These are phyloP conservation scores for Nannobrachium achirus DNA, from an alignment of 2,113 vertebrate species.

Conservation along the genomic window DNA sequence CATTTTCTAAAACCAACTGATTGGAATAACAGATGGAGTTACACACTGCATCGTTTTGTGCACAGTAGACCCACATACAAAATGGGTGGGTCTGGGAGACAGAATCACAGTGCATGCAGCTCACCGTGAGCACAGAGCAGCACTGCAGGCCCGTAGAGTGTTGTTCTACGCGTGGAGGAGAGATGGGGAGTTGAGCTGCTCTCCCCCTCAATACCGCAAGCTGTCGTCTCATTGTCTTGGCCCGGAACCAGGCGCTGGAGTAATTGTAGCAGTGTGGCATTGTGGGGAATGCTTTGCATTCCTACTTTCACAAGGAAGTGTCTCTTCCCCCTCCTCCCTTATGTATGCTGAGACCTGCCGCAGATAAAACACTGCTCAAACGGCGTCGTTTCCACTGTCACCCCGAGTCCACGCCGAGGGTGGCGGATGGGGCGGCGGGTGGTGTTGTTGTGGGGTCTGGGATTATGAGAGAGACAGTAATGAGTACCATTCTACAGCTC, in stretches of 20 bases:
- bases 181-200: constrained; percentile 52
- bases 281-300: constrained; percentile 79
- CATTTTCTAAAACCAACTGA: constrained; percentile 42
- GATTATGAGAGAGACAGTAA: constrained; percentile 18
- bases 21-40: constrained; percentile 42
- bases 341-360: constrained; percentile 60
- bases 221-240: constrained; percentile 79
- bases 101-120: constrained; percentile 27
- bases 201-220: constrained; percentile 64
- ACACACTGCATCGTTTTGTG: constrained; percentile 2
- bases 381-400: constrained; percentile 45
- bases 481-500: constrained; percentile 12
- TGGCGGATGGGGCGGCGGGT: constrained; percentile 2
- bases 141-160: constrained; percentile 6
- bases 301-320: constrained; percentile 76
- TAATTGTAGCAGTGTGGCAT: constrained; percentile 80
- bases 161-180: constrained; percentile 40
- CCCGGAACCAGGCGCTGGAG: constrained; percentile 69
- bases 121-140: background rate
- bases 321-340: constrained; percentile 57
- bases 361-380: constrained; percentile 65
- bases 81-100: constrained; percentile 26
- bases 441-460: constrained; percentile 1
- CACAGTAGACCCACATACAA: constrained; percentile 23
- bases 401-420: constrained; percentile 36